Evolutionary conservation across 2,113 vertebrate species (phyloP), one percentile per base, ranked within the genome.

Genomic region (zebrafish (Danio rerio)): DNA sequence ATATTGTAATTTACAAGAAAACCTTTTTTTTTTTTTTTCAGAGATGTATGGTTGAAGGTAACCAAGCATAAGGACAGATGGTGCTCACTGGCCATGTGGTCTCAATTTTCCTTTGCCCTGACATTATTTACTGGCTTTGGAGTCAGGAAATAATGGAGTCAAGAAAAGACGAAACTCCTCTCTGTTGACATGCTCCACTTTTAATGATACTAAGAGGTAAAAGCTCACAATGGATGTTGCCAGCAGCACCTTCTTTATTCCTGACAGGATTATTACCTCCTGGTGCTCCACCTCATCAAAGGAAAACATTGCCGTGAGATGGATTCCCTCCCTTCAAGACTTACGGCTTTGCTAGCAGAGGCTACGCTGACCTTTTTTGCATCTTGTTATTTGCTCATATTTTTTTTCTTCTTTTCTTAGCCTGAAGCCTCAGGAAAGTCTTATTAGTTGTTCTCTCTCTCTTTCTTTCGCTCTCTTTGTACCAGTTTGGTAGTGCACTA

Each of bases 111-210:
- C 16, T 70, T 13, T 52, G 10, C 43, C 63, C 73, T 18, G 63
- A 82, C 50, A 69, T 75, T 85, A 59, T 84, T 73, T 80, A 73
- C 76, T 50, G 70, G 50, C 18, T 73, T 53, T 77, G 45, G 43
- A 62, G 75, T 62, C 75, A 77, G 45, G 56, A 77, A 77, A 61
- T 77, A 62, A 77, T 77, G 45, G 40, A 76, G 58, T 53, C 56
- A 53, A 43, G 59, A 65, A 81, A 74, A 71, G 62, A 63, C 20
- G 31, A 74, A 78, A 20, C 83, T 72, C 81, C 73, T 61, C n/a
- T 77, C 83, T 68, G 72, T 81, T 68, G 79, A 70, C 82, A 84
- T 75, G 55, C 68, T 72, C 11, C 56, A 69, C 74, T 75, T 84
- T 59, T 78, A 86, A 82, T 86, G 49, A 76, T 15, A 40, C 62